Conservation (phyloP, 53 echinoderm and acorn worm species). For the Apostichopus leukothele region DNA sequence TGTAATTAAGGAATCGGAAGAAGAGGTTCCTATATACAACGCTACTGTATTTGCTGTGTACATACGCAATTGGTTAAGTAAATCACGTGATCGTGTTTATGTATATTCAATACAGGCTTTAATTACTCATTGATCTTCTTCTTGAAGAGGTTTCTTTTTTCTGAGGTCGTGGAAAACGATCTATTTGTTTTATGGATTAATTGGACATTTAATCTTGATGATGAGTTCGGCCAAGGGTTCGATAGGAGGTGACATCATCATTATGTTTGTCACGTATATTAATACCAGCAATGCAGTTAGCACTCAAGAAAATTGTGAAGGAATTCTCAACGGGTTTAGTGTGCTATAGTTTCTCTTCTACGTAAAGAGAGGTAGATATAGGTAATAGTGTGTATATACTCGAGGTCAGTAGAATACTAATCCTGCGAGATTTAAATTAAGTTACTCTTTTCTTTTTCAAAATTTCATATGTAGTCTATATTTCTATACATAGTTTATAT, state of each 20-base stretch:
- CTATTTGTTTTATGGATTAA: conserved; percentile 38
- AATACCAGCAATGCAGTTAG: too few relatives aligned
- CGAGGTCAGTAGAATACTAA: too few relatives aligned
- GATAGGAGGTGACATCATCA: neutral
- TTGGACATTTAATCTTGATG: conserved; percentile 36
- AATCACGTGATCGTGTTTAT: neutral
- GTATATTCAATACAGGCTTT: neutral
- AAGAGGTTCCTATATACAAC: neutral
- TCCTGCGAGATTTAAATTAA: too few relatives aligned
- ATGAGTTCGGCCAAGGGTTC: neutral
- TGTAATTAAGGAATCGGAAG: neutral
- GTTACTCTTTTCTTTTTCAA: too few relatives aligned
- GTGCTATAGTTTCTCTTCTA: too few relatives aligned
- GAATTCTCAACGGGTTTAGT: too few relatives aligned
- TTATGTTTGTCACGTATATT: too few relatives aligned
- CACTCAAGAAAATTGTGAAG: too few relatives aligned
- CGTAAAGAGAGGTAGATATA: too few relatives aligned
- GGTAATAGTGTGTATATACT: too few relatives aligned
- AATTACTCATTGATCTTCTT: neutral
- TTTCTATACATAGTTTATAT: too few relatives aligned
- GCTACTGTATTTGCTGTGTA: neutral
- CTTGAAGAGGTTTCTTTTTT: neutral
- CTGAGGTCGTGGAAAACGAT: conserved; percentile 8
- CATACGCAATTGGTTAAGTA: neutral
- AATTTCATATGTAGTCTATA: too few relatives aligned